A percentile compares a stretch with the other conserved stretches of the same genome.
Conservation (phyloP, 2,888 invertebrate genomes). For the Tiliacea aurago region DNA sequence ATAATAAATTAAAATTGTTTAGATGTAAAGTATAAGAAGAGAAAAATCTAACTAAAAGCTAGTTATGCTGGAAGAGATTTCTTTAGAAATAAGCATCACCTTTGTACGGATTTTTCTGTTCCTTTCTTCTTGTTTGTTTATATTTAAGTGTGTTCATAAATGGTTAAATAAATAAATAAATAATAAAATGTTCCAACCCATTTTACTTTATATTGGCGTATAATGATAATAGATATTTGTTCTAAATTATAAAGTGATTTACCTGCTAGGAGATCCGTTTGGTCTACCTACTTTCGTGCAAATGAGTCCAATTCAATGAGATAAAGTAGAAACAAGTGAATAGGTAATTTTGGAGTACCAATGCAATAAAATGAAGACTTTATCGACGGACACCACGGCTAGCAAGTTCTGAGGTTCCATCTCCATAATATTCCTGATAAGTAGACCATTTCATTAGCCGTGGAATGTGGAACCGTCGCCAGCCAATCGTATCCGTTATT, state of each 20-base stretch:
- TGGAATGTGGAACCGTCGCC: constrained; percentile 53
- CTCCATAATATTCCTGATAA: constrained; percentile 38
- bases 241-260: background rate
- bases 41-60: background rate
- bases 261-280: background rate
- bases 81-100: too few species aligned
- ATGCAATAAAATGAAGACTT: constrained; percentile 1
- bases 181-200: background rate
- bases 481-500: constrained; percentile 55
- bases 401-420: constrained; percentile 4
- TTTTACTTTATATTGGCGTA: background rate
- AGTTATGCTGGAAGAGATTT: too few species aligned
- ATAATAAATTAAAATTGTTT: background rate
- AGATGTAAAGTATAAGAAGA: background rate
- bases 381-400: constrained; percentile 1
- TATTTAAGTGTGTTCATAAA: too few species aligned
- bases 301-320: background rate
- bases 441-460: constrained; percentile 19
- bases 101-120: too few species aligned
- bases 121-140: too few species aligned
- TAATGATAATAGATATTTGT: background rate
- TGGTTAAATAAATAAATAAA: too few species aligned
- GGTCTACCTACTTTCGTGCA: background rate
- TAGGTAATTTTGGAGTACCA: background rate
- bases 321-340: constrained; percentile 6